phyloP scores from a whole-genome alignment of 2,888 invertebrate genomes.

The Dasysyrphus tricinctus region DNA sequence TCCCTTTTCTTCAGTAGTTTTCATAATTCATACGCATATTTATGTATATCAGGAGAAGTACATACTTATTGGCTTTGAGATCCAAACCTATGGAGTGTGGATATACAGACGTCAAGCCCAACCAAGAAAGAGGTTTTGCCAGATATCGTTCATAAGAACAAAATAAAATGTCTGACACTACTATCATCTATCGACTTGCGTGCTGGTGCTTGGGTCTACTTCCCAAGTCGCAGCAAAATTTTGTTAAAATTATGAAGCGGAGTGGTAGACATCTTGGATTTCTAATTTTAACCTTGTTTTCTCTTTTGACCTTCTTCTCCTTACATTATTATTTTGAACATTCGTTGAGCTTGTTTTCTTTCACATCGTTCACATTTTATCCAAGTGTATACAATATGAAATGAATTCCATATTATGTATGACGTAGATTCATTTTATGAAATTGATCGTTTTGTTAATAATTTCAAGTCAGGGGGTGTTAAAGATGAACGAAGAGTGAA shows the following conservation, averaged over 20 bases:
- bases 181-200: background rate
- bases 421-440: constrained; percentile 13
- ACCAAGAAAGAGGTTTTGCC: background rate
- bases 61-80: background rate
- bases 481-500: background rate
- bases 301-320: constrained; percentile 56
- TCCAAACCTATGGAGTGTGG: background rate
- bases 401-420: background rate
- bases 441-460: constrained; percentile 3
- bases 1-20: constrained; percentile 58
- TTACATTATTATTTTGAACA: background rate
- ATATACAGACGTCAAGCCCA: background rate
- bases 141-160: background rate
- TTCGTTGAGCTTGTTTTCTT: background rate
- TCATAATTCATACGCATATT: constrained; percentile 4
- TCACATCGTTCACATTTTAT: background rate
- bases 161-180: background rate
- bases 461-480: background rate
- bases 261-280: constrained; percentile 61
- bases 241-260: background rate
- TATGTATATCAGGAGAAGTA: background rate
- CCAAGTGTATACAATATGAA: background rate
- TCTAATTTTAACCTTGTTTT: constrained; percentile 55
- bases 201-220: background rate
- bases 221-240: background rate